phyloP scores from a whole-genome alignment of 2,797 vertebrate genomes.

The Mustela erminea region DNA sequence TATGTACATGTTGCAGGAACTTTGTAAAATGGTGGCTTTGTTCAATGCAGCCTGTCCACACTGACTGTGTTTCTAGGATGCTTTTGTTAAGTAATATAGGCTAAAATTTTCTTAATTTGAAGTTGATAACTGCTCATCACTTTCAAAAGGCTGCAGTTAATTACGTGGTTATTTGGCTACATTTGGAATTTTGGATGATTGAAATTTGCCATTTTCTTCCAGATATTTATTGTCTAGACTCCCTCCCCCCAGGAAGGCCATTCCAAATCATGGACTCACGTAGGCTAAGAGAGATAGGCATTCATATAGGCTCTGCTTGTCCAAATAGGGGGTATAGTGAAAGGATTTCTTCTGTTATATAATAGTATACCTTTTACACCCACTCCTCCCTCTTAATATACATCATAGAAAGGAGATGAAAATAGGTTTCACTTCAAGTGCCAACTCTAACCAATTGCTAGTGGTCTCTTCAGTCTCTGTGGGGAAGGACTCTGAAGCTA shows the following conservation, averaged over 20 bases:
- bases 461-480: not conserved
- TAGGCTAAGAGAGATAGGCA: not conserved
- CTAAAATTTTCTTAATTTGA: slow-evolving; percentile 42
- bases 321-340: not conserved
- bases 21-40: not conserved
- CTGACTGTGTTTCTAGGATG: not conserved
- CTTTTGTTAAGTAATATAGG: slow-evolving; percentile 12
- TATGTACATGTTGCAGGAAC: slow-evolving; percentile 10
- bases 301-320: not conserved
- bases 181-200: slow-evolving; percentile 13
- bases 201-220: not conserved
- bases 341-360: not conserved
- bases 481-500: not conserved
- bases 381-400: not conserved
- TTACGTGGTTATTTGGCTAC: not conserved
- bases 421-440: not conserved
- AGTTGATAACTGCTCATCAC: not conserved
- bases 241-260: not conserved
- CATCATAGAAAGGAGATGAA: not conserved
- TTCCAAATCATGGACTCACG: not conserved
- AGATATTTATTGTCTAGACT: not conserved
- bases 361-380: not conserved
- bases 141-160: not conserved
- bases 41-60: not conserved
- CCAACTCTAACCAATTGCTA: not conserved